Percentiles rank a stretch among this genome's conserved stretches.
Evolutionary conservation across 2,888 invertebrate species (phyloP).

Genomic region (Aleiodes leptofemur): DNA sequence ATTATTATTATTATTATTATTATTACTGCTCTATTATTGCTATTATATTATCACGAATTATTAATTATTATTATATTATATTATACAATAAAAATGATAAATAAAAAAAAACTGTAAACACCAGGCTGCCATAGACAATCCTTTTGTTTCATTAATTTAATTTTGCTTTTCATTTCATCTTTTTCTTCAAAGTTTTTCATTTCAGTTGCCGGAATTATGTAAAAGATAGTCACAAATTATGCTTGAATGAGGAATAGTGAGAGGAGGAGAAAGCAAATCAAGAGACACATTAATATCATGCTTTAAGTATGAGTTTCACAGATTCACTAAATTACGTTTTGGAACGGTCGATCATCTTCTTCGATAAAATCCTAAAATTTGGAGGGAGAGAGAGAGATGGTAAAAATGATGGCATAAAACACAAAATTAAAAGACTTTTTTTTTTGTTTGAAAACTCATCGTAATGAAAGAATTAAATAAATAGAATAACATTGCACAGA

Average conservation of each 20-base stretch:
- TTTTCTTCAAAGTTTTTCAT: slow-evolving; percentile 2
- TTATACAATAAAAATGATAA: slow-evolving; percentile 54
- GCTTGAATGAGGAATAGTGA: too few relatives aligned
- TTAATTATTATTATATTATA: slow-evolving; percentile 57
- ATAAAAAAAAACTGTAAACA: slow-evolving; percentile 48
- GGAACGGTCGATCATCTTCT: slow-evolving; percentile 21
- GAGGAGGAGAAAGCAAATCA: too few relatives aligned
- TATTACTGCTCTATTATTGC: slow-evolving; percentile 57
- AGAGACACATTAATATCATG: too few relatives aligned
- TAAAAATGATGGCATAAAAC: slow-evolving; percentile 38
- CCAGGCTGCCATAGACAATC: slow-evolving; percentile 50
- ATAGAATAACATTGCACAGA: slow-evolving; percentile 50
- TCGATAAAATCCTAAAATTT: not conserved
- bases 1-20: slow-evolving; percentile 60
- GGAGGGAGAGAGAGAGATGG: too few relatives aligned
- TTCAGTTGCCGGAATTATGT: too few relatives aligned
- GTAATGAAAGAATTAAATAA: slow-evolving; percentile 27
- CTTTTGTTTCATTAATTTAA: slow-evolving; percentile 49
- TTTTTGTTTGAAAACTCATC: slow-evolving; percentile 24
- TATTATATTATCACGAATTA: slow-evolving; percentile 56
- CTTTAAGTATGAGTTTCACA: not conserved
- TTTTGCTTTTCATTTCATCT: slow-evolving; percentile 49
- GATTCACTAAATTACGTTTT: not conserved
- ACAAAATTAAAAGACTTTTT: slow-evolving; percentile 54
- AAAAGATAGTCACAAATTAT: too few relatives aligned